Evolutionary conservation across 2,113 vertebrate genomes (phyloP), one percentile per base, ranked within the genome.

Genomic region (Siniperca knerii): DNA sequence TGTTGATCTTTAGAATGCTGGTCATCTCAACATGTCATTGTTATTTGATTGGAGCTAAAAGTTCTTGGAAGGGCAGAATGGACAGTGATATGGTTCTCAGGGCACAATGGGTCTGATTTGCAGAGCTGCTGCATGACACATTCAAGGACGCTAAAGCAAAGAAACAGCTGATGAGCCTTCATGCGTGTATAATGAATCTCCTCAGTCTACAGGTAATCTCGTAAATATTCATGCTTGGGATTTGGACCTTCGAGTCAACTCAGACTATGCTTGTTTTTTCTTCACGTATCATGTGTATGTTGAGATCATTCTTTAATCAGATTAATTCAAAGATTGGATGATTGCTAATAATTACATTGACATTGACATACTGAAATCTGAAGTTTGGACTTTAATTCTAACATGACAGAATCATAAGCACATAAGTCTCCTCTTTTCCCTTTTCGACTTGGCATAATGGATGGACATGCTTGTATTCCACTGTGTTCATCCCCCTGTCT

Each of bases 91-190:
- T 62, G 29, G 23, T 8, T 73, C 15, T 25, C n/a, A 11, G 18
- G 13, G 11, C 52, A 79, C 29, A 60, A 74, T 64, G 37, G 4
- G 3, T 68, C 21, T 61, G 60, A 73, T 71, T 73, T 44, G 74
- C 16, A n/a, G 62, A 87, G 69, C 66, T 20, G n/a, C 70, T 73
- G 57, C n/a, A 33, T 50, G 80, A 73, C 74, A 50, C 4, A 62
- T 35, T 83, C 68, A 83, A 74, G 83, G 62, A 73, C 8, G 65
- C 46, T 46, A 55, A 76, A 57, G 78, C 15, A 68, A 54, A 64
- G 10, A 37, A 52, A 70, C n/a, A 42, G 64, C 69, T 52, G 54
- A 72, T 79, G 55, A 73, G 73, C 60, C 8, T 54, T 18, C 1
- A n/a, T 74, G 67, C 2, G 4, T 16, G 0, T 23, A 42, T 75